Conservation (phyloP, 2,113 vertebrate genomes). For the Marmota monax region DNA sequence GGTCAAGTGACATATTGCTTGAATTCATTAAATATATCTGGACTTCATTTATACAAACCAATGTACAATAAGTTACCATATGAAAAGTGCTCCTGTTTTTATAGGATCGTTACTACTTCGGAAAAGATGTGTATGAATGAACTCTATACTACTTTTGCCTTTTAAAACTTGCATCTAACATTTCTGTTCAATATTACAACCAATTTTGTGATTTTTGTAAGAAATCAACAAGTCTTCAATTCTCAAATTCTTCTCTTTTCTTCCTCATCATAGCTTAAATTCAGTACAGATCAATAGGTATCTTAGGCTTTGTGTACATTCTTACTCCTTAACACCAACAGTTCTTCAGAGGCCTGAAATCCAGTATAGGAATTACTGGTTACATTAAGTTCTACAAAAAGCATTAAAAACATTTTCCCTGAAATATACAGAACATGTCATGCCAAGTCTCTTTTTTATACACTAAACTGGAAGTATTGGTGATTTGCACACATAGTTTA, state of each 20-base stretch:
- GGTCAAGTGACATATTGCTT: constrained; percentile 29
- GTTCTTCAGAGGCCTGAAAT: constrained; percentile 56
- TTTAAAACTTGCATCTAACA: constrained; percentile 40
- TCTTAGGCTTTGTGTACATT: neutral
- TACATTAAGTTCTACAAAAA: constrained; percentile 63
- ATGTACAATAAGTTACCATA: constrained; percentile 66
- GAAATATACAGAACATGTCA: constrained; percentile 75
- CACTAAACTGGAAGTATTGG: constrained; percentile 68
- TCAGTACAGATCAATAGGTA: constrained; percentile 10
- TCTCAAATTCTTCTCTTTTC: constrained; percentile 3
- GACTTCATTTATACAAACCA: constrained; percentile 63
- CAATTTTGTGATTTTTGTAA: constrained; percentile 45
- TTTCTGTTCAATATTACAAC: neutral
- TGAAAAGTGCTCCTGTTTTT: constrained; percentile 68
- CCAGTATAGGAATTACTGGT: constrained; percentile 29
- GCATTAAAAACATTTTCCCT: constrained; percentile 51
- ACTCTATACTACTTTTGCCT: neutral
- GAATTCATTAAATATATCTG: constrained; percentile 68
- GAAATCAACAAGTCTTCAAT: neutral
- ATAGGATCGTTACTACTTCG: constrained; percentile 47
- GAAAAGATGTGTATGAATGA: constrained; percentile 30
- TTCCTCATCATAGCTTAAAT: neutral
- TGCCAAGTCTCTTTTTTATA: constrained; percentile 73
- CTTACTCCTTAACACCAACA: neutral
- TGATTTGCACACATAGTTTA: constrained; percentile 57